Evolutionary conservation across 2,888 invertebrate species (phyloP), one percentile per base, ranked within the genome.

Genomic region (Zootermopsis nevadensis): DNA sequence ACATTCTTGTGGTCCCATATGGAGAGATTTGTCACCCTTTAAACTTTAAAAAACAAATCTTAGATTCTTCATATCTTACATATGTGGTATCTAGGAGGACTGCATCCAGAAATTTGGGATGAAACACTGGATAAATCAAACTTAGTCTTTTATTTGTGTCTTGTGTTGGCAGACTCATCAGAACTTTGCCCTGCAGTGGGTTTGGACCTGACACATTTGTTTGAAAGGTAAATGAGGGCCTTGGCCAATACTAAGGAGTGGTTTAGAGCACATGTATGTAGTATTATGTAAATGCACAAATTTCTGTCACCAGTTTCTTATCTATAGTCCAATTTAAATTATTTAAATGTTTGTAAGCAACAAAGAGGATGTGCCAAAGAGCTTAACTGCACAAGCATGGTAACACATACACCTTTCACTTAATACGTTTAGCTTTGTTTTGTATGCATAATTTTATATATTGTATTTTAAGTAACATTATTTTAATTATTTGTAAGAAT

Each of bases 331-430:
- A 38, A n/a, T 74, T 74, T 74, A 42, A 74, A 19, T n/a, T 74
- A 74, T 74, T 74, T 74, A 74, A 22, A 38, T 3, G 7, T 74
- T n/a, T 30, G 38, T 19, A 38, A 30, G 33, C 33, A 69, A 69
- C 69, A 69, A 69, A 38, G 35, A 74, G 24, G 38, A 74, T 74
- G 74, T 74, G 74, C 74, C 74, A 74, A 74, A 74, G 74, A 74
- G 31, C 22, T 19, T 38, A 69, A 24, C 35, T 74, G 10, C 35
- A 33, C 7, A 33, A 22, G n/a, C 19, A 38, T n/a, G 38, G 19
- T 69, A 33, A 33, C 22, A 12, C n/a, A n/a, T 74, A 74, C 38
- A 74, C 24, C 38, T 38, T 38, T 74, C 4, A n/a, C n/a, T 74
- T 74, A n/a, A n/a, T 74, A 42, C n/a, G 8, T 74, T n/a, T 74